Conservation (phyloP, 1,140 invertebrate genomes). For the Calephelis virginiensis region DNA sequence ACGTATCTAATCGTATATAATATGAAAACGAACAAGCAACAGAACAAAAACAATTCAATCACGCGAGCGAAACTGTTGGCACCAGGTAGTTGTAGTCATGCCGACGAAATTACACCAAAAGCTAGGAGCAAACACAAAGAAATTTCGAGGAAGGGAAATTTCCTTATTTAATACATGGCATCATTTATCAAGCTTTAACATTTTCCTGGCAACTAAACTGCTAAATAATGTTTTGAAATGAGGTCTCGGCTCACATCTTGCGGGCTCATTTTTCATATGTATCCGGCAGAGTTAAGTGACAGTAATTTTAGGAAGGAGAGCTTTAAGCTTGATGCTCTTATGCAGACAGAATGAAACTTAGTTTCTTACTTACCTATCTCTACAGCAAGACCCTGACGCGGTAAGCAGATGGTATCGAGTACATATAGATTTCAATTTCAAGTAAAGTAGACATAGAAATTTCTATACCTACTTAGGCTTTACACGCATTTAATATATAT, state of each 20-base stretch:
- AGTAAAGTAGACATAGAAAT: too few relatives aligned
- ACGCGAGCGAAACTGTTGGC: too few relatives aligned
- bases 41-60: too few relatives aligned
- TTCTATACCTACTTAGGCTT: too few relatives aligned
- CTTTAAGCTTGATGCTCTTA: neutral
- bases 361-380: too few relatives aligned
- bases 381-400: too few relatives aligned
- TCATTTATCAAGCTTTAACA: conserved; percentile 10
- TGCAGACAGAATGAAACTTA: neutral
- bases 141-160: neutral
- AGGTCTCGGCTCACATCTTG: conserved; percentile 4
- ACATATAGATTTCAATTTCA: too few relatives aligned
- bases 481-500: too few relatives aligned
- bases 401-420: too few relatives aligned
- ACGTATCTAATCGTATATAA: too few relatives aligned
- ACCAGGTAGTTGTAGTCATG: too few relatives aligned
- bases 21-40: too few relatives aligned
- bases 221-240: conserved; percentile 10
- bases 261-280: conserved; percentile 4
- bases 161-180: neutral
- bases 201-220: conserved; percentile 3
- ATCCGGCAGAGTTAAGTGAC: neutral
- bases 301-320: neutral
- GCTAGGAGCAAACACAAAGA: neutral
- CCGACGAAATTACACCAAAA: neutral